Base-by-base conservation (phyloP, 2,113 vertebrate genomes). In the Neogobius melanostomus region DNA sequence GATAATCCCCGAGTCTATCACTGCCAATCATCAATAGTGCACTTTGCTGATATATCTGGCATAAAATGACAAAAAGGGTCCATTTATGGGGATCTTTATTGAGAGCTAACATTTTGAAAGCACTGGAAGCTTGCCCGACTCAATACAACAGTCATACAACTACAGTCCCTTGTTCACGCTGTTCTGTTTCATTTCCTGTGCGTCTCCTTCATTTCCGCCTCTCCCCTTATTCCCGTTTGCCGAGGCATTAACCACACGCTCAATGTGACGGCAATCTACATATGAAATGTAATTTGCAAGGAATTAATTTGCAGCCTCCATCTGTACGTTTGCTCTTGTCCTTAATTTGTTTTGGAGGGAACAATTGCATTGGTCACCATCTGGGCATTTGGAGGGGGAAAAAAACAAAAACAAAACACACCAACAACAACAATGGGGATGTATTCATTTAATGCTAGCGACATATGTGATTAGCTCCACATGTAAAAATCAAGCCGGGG, bases 241-340 rank as follows among this genome's bases (percentile, higher is more conserved):
- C n/a, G 65, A 85, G 64, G 84, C 85, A 90, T 90, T 89, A 91
- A 90, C 76, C 78, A 76, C 79, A 81, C 87, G 88, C 89, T 90
- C 90, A 89, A 92, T 89, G 82, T 65, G 82, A 80, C 73, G 76
- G 83, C 87, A 90, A 92, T 91, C 88, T 90, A 89, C 91, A 93
- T 90, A 89, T 82, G 87, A 93, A 91, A 92, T 90, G 87, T 88
- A 91, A 91, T 91, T 93, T 91, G 81, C 82, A 74, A 71, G 68
- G 90, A 92, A 91, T 91, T 91, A 90, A 93, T 92, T 92, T 84
- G 80, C 81, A 77, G 79, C 84, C 84, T 87, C 91, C 91, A 91
- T 92, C 90, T 92, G 90, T 88, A 89, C 84, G 50, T 87, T 90
- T 89, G 85, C 85, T 88, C 86, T 88, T 84, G 71, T 82, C 85